A percentile compares a stretch with the other conserved stretches of the same genome.
Conservation (phyloP, 1,140 invertebrate species). For the Steinernema feltiae region DNA sequence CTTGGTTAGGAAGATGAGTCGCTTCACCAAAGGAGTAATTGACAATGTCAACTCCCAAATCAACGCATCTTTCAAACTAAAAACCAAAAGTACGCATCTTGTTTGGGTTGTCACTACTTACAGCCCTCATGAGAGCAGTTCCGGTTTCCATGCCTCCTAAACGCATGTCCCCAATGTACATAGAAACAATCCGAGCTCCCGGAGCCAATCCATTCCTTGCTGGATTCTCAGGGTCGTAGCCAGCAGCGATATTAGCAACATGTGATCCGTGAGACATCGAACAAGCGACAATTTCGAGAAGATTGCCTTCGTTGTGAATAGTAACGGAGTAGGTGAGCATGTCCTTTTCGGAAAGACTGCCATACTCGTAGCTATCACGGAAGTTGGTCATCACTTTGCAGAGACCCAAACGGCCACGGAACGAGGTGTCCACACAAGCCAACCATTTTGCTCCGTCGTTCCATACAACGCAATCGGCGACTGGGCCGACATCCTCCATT, state of each 20-base stretch:
- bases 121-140: slow-evolving; percentile 78
- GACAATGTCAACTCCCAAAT: slow-evolving; percentile 71
- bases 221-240: slow-evolving; percentile 78
- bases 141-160: slow-evolving; percentile 91
- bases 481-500: slow-evolving; percentile 75
- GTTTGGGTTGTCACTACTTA: too few relatives aligned
- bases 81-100: too few relatives aligned
- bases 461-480: slow-evolving; percentile 87
- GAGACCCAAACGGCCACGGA: slow-evolving; percentile 71
- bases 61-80: slow-evolving; percentile 63
- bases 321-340: slow-evolving; percentile 84
- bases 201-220: slow-evolving; percentile 90
- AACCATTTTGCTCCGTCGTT: slow-evolving; percentile 75
- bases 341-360: slow-evolving; percentile 69
- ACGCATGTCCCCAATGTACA: slow-evolving; percentile 81
- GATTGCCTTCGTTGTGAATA: slow-evolving; percentile 82
- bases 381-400: slow-evolving; percentile 79
- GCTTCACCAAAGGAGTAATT: slow-evolving; percentile 98
- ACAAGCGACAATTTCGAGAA: slow-evolving; percentile 83
- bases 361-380: slow-evolving; percentile 72
- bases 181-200: slow-evolving; percentile 86
- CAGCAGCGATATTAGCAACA: slow-evolving; percentile 88
- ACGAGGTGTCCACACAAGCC: slow-evolving; percentile 80
- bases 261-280: slow-evolving; percentile 94
- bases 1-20: slow-evolving; percentile 78